Evolutionary conservation across 2,888 invertebrate species (phyloP).

Genomic region (Acanthosoma haemorrhoidale): DNA sequence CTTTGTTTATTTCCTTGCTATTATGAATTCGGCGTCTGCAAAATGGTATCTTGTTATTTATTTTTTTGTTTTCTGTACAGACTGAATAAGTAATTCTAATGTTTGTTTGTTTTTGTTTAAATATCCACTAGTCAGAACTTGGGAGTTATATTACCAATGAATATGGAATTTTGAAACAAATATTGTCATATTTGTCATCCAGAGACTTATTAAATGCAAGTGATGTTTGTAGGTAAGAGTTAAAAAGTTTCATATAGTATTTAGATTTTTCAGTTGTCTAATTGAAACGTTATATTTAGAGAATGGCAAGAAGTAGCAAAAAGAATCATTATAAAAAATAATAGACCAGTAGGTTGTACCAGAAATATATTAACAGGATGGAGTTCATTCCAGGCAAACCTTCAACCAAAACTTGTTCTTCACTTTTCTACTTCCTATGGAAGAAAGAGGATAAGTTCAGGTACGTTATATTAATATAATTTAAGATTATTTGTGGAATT

Average conservation of each 20-base stretch:
- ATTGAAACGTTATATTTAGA: background rate
- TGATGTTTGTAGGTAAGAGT: slow-evolving; percentile 14
- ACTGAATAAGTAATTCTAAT: background rate
- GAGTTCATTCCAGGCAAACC: background rate
- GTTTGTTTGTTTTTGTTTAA: background rate
- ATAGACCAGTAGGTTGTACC: slow-evolving; percentile 14
- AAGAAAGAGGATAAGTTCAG: background rate
- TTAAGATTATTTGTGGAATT: too few relatives aligned
- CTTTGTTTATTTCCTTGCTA: background rate
- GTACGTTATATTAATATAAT: background rate
- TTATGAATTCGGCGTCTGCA: background rate
- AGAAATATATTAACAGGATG: background rate
- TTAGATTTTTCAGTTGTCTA: background rate
- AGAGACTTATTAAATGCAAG: slow-evolving; percentile 5
- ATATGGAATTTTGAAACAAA: slow-evolving; percentile 17
- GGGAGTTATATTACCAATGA: slow-evolving; percentile 18
- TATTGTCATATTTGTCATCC: slow-evolving; percentile 17
- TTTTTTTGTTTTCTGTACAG: background rate
- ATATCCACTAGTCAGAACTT: slow-evolving; percentile 13
- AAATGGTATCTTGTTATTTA: background rate
- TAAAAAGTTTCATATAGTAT: background rate
- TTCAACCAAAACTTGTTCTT: slow-evolving; percentile 21
- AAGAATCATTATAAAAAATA: slow-evolving; percentile 6
- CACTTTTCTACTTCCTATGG: slow-evolving; percentile 9
- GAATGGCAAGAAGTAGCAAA: slow-evolving; percentile 26